Base-by-base conservation (phyloP, 1,140 invertebrate genomes). In the Apis cerana region DNA sequence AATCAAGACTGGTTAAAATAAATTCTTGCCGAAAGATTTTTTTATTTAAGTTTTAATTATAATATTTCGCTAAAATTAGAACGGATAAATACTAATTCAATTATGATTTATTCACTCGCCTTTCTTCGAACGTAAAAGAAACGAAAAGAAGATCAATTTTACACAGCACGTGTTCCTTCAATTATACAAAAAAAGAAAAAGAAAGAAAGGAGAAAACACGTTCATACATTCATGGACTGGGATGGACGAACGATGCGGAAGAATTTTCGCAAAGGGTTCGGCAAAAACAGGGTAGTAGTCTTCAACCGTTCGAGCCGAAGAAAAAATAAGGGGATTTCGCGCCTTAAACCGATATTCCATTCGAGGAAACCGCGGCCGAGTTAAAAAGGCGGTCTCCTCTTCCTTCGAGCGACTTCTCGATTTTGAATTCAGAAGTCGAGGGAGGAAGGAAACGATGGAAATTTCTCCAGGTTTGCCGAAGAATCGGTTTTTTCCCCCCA, bases 261-360 rank as follows among this genome's bases (percentile, higher is more conserved):
- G 79, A 85, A 86, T 85, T 79, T 78, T 27, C 65, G 33, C 33
- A 62, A 62, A 68, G 82, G 84, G 75, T 82, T 79, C 54, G 23
- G 75, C 75, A 85, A 87, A 83, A 68, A 69, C 19, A 33, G 52
- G 52, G 70, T n/a, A 1, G 65, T 33, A 15, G n/a, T 33, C 33
- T 33, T 33, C 33, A 43, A 43, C 4, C 33, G 33, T 65, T 48
- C 58, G 50, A 19, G 23, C 27, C 4, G 17, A 33, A 9, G 23
- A 19, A 12, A 15, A 13, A 52, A 75, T 23, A 71, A 86, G 80
- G 71, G 83, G 80, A 75, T 83, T 86, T 64, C 75, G 80, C 85
- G 80, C 84, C 80, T 27, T 87, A 87, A 86, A 87, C 85, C 85
- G 85, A 87, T 87, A 87, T 87, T 86, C 83, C 74, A 75, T 81